These are phyloP conservation scores for Goniozus legneri DNA, from an alignment of 1,140 invertebrate genomes.

Conservation along the genomic window DNA sequence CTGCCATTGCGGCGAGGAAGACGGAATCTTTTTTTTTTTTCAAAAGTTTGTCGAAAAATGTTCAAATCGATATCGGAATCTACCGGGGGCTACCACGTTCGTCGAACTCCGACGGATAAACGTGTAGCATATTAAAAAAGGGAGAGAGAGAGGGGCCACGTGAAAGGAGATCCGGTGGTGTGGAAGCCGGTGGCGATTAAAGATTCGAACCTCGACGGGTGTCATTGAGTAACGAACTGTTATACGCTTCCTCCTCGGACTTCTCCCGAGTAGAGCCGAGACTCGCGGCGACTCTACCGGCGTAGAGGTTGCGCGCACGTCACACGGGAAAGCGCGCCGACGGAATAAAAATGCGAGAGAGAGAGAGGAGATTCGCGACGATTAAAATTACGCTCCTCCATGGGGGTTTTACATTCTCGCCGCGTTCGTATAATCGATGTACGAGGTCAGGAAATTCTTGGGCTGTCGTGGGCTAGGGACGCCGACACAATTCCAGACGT, in stretches of 20 bases:
- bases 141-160: neutral
- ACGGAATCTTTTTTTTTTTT: neutral
- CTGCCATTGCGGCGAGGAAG: neutral
- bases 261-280: no score
- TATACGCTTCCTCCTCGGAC: no score
- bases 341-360: constrained; percentile 9
- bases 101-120: neutral
- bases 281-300: no score
- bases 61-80: no score
- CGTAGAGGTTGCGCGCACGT: no score
- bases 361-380: neutral
- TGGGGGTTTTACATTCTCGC: neutral
- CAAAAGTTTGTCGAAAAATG: no score
- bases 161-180: no score
- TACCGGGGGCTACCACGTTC: no score
- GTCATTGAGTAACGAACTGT: constrained; percentile 28
- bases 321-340: constrained; percentile 2
- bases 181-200: constrained; percentile 11
- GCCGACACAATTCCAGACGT: no score
- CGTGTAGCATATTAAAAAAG: neutral
- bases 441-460: no score
- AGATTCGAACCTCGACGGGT: constrained; percentile 20
- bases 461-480: no score
- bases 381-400: neutral
- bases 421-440: neutral